Evolutionary conservation across 2,113 vertebrate species (phyloP).

Genomic region (Nibea coibor): DNA sequence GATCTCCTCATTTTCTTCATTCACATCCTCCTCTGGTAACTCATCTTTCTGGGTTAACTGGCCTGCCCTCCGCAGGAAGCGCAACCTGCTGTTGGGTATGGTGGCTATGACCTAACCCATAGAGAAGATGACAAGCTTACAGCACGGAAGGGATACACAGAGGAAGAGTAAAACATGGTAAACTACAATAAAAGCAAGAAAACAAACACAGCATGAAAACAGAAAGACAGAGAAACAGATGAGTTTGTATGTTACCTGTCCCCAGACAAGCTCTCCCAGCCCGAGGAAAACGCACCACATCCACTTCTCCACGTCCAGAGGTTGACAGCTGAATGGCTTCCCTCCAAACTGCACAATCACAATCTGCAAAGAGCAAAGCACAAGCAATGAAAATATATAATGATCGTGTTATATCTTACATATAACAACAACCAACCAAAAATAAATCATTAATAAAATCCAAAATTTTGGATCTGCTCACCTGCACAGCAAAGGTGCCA

Average conservation of each 20-base stretch:
- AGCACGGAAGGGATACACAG: constrained; percentile 14
- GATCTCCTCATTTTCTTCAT: constrained; percentile 97
- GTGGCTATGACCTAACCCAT: constrained; percentile 90
- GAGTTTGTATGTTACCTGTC: constrained; percentile 88
- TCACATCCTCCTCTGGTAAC: constrained; percentile 92
- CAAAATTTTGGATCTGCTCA: constrained; percentile 55
- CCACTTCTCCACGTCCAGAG: constrained; percentile 96
- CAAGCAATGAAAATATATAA: not conserved
- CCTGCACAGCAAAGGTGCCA: constrained; percentile 95
- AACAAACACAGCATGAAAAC: not conserved
- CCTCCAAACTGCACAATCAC: constrained; percentile 98
- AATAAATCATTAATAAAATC: not conserved
- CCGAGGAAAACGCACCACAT: constrained; percentile 99
- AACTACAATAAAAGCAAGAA: constrained; percentile 2
- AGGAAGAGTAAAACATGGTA: not conserved
- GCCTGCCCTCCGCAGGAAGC: constrained; percentile 95
- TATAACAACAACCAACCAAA: not conserved
- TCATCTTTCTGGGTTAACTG: constrained; percentile 94
- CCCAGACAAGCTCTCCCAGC: constrained; percentile 97
- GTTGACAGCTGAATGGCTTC: constrained; percentile 97
- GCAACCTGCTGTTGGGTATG: constrained; percentile 94
- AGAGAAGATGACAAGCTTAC: constrained; percentile 30
- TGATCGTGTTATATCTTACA: too few species aligned
- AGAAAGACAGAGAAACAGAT: constrained; percentile 16
- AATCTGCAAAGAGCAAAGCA: constrained; percentile 83